Conservation (phyloP, 2,888 invertebrate species). For the Ichneumoninae sp. region DNA sequence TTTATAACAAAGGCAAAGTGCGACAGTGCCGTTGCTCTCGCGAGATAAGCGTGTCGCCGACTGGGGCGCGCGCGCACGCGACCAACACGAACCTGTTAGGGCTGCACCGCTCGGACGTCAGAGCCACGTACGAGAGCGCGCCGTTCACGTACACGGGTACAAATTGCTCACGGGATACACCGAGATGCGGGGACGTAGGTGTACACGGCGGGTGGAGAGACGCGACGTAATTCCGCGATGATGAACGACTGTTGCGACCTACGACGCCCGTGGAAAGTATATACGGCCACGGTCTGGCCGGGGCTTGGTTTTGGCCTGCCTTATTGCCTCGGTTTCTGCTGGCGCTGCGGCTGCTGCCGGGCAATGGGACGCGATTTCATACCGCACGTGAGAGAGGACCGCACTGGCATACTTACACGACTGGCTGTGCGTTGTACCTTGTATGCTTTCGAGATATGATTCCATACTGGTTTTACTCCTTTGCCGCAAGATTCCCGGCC, state of each 20-base stretch:
- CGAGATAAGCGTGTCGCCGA: conserved; percentile 67
- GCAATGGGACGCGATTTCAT: conserved; percentile 55
- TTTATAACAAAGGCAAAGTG: conserved; percentile 65
- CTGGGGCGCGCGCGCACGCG: conserved; percentile 26
- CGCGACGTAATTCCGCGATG: conserved; percentile 65
- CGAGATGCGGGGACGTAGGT: not conserved
- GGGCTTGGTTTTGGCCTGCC: conserved; percentile 42
- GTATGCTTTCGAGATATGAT: conserved; percentile 41
- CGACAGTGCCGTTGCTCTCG: conserved; percentile 61
- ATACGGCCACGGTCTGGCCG: not conserved
- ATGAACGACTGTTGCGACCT: conserved; percentile 60
- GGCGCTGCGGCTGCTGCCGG: conserved; percentile 35
- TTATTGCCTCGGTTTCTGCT: conserved; percentile 55
- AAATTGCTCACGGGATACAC: conserved; percentile 37
- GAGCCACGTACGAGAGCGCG: conserved; percentile 19
- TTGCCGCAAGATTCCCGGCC: no score
- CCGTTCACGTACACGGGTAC: conserved; percentile 9
- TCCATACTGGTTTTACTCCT: conserved; percentile 24
- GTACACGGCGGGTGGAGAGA: not conserved
- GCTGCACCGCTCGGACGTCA: not conserved
- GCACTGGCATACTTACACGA: conserved; percentile 20
- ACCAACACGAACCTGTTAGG: conserved; percentile 42
- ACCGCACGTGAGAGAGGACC: conserved; percentile 50
- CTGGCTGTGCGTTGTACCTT: conserved; percentile 15
- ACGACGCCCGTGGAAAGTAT: conserved; percentile 58